These are phyloP conservation scores for Rattus rattus DNA, from an alignment of 2,113 vertebrate species.

Conservation along the genomic window DNA sequence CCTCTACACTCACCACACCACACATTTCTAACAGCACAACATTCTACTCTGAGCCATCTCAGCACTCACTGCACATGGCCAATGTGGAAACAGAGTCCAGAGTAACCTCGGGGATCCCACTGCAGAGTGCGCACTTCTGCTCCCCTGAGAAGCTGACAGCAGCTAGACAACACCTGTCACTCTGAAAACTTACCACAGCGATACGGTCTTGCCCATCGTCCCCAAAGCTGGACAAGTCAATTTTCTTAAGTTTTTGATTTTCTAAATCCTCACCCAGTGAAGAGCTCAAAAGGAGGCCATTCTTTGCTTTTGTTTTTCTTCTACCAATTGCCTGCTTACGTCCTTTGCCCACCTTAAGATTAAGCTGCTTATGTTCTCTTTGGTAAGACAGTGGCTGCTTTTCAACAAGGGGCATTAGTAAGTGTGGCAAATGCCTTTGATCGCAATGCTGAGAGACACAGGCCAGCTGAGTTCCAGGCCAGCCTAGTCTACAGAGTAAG, in stretches of 20 bases:
- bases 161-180: not conserved
- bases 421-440: not conserved
- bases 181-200: not conserved
- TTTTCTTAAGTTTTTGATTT: not conserved
- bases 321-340: conserved; percentile 6
- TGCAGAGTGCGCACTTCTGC: not conserved
- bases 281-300: not conserved
- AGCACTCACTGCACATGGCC: not conserved
- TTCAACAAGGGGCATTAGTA: conserved; percentile 12
- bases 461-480: not conserved
- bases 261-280: conserved; percentile 45
- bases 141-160: not conserved
- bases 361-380: conserved; percentile 6
- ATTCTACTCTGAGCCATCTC: not conserved
- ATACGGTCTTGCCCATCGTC: not conserved
- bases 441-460: not conserved
- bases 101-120: not conserved
- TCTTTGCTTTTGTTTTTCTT: conserved; percentile 54
- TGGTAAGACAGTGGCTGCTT: conserved; percentile 30
- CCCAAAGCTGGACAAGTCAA: not conserved
- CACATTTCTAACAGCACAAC: not conserved
- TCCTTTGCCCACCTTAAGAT: conserved; percentile 44
- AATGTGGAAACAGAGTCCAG: not conserved
- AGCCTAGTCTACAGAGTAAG: not conserved
- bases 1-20: not conserved